Conservation (phyloP, 1,140 invertebrate genomes). For the Trachelipus rathkii region DNA sequence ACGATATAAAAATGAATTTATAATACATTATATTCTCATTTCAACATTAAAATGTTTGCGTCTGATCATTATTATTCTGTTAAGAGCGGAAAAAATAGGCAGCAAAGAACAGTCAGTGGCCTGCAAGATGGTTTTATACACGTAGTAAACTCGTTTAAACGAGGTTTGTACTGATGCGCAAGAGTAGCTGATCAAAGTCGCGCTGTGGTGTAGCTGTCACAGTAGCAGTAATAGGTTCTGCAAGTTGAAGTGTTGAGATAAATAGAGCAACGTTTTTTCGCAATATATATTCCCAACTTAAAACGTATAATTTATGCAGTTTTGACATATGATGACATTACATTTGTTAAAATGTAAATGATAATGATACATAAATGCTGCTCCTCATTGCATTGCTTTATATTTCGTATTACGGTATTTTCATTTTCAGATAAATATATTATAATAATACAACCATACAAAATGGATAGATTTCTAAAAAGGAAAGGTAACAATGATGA, state of each 20-base stretch:
- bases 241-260: too few relatives aligned
- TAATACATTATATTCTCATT: neutral
- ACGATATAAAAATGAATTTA: neutral
- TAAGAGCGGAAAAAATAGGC: too few relatives aligned
- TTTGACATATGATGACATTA: neutral
- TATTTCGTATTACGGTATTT: neutral
- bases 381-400: too few relatives aligned
- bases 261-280: too few relatives aligned
- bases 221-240: too few relatives aligned
- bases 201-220: too few relatives aligned
- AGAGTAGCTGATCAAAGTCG: too few relatives aligned
- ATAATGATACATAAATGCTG: neutral
- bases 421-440: neutral
- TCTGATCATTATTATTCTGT: too few relatives aligned
- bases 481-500: slow-evolving; percentile 10
- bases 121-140: neutral
- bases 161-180: too few relatives aligned
- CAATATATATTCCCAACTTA: too few relatives aligned
- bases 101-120: neutral
- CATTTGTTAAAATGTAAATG: neutral
- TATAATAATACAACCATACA: slow-evolving; percentile 14
- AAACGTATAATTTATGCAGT: neutral
- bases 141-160: neutral
- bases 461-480: slow-evolving; percentile 6
- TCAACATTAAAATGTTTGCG: too few relatives aligned